phyloP scores from a whole-genome alignment of 2,113 vertebrate species.

The Misgurnus mizolepis region DNA sequence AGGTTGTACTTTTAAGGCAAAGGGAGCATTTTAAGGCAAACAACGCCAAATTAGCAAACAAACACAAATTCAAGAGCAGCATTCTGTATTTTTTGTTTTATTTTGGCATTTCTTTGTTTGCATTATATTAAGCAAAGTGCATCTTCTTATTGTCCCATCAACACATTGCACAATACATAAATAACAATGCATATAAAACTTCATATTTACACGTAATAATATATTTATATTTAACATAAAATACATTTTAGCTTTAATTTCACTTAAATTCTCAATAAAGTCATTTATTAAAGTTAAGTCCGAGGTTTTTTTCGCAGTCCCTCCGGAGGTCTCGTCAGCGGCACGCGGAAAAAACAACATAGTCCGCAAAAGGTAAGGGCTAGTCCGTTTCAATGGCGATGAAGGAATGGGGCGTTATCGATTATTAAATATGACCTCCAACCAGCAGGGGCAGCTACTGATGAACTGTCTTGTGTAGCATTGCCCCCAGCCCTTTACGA shows the following conservation, averaged over 20 bases:
- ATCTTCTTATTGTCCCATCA: conserved; percentile 97
- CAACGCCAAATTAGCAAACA: conserved; percentile 62
- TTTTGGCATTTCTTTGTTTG: conserved; percentile 98
- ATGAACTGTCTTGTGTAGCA: conserved; percentile 99
- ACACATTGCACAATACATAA: conserved; percentile 99
- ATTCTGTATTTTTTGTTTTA: conserved; percentile 80
- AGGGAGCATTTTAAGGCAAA: background rate
- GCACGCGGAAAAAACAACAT: conserved; percentile 7
- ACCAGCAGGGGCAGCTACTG: conserved; percentile 98
- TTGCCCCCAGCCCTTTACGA: conserved; percentile 99
- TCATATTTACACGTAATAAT: conserved; percentile 99
- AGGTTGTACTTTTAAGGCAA: too few relatives aligned
- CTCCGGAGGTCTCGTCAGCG: conserved; percentile 55
- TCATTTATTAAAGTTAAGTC: conserved; percentile 80
- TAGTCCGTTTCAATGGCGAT: conserved; percentile 47
- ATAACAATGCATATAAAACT: conserved; percentile 99
- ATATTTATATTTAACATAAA: conserved; percentile 99
- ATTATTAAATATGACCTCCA: conserved; percentile 98
- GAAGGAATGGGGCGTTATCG: conserved; percentile 75
- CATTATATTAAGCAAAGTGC: conserved; percentile 99
- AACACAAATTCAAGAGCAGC: conserved; percentile 65
- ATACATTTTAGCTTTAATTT: conserved; percentile 90
- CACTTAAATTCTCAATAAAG: conserved; percentile 83
- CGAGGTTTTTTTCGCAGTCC: conserved; percentile 66
- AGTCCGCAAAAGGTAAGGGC: conserved; percentile 31